phyloP scores from a whole-genome alignment of 2,113 vertebrate genomes.

The Cricetomys ansorgei region DNA sequence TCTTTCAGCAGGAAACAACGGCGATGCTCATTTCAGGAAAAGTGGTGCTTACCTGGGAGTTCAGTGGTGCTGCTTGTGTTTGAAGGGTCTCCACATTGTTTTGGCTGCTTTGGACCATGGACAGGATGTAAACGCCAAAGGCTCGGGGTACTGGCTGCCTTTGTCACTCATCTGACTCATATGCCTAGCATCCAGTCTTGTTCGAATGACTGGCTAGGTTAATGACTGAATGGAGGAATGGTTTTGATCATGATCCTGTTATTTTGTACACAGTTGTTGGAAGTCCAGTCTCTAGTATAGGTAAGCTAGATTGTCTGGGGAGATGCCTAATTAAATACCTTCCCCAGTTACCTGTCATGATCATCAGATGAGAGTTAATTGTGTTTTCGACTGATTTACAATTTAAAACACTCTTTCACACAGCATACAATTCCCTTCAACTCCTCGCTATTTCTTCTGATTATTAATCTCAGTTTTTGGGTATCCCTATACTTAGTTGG shows the following conservation, averaged over 20 bases:
- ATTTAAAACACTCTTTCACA: neutral
- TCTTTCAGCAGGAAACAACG: neutral
- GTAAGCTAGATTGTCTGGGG: neutral
- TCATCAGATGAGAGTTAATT: neutral
- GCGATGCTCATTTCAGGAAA: neutral
- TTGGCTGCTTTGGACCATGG: neutral
- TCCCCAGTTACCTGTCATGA: neutral
- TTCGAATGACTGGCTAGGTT: neutral
- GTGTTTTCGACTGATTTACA: neutral
- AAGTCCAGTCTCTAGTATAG: neutral
- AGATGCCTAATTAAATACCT: constrained; percentile 19
- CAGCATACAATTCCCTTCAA: neutral
- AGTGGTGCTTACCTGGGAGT: neutral
- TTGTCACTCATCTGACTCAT: neutral
- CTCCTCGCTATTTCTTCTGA: neutral
- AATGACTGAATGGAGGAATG: neutral
- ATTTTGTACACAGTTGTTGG: neutral
- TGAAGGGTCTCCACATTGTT: neutral
- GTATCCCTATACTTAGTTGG: neutral
- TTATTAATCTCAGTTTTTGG: neutral
- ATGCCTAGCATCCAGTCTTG: neutral
- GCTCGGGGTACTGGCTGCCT: neutral
- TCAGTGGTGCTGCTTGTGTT: neutral
- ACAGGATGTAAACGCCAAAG: neutral
- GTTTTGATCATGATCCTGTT: neutral